Conservation (phyloP, 1,140 invertebrate species). For the Colletes gigas region DNA sequence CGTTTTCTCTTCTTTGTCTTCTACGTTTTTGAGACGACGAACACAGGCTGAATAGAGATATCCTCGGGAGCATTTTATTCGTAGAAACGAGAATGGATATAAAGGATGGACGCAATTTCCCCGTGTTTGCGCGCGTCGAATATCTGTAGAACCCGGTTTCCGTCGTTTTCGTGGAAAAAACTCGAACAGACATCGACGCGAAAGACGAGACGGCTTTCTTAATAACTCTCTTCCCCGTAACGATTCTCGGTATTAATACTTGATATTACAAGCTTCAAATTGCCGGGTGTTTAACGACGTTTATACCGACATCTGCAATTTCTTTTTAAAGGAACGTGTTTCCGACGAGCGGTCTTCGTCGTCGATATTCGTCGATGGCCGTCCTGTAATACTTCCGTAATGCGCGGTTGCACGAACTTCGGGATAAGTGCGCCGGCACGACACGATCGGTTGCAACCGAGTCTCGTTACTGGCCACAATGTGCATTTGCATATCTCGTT, state of each 20-base stretch:
- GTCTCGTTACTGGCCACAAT: conserved; percentile 2
- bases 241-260: conserved; percentile 9
- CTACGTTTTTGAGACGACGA: neutral
- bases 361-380: neutral
- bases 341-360: too few species aligned
- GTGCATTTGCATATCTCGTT: conserved; percentile 2
- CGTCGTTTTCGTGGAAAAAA: conserved; percentile 30
- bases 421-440: neutral
- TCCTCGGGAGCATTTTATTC: neutral
- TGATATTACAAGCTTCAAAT: neutral
- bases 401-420: neutral
- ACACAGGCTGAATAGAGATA: conserved; percentile 6
- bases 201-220: neutral
- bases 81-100: neutral
- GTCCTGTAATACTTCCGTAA: neutral
- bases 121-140: conserved; percentile 4
- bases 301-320: neutral
- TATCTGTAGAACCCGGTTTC: neutral
- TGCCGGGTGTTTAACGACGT: neutral
- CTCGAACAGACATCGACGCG: neutral
- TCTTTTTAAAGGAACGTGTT: neutral
- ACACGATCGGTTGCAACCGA: neutral
- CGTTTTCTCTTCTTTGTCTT: neutral
- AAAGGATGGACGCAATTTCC: conserved; percentile 1
- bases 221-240: conserved; percentile 15